These are phyloP conservation scores for Palythoa heliodiscus DNA, from an alignment of 92 coral and sea anemone genomes.

Conservation along the genomic window DNA sequence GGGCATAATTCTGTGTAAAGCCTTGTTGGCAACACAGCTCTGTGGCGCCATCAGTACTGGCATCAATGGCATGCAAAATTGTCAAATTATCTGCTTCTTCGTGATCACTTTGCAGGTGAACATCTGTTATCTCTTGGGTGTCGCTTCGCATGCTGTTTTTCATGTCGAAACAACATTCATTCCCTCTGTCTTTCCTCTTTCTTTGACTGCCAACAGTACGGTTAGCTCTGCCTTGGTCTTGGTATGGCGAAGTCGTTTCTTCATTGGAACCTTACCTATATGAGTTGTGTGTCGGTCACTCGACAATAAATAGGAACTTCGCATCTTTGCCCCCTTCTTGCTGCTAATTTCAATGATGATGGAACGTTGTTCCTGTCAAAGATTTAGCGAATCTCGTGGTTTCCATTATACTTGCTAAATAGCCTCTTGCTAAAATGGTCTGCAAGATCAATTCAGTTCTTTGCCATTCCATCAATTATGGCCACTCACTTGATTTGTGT, in stretches of 20 bases:
- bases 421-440: slow-evolving; percentile 33
- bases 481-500: background rate
- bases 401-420: slow-evolving; percentile 17
- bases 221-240: slow-evolving; percentile 53
- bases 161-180: slow-evolving; percentile 23
- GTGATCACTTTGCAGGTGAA: slow-evolving; percentile 17
- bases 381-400: slow-evolving; percentile 22
- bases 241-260: slow-evolving; percentile 35
- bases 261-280: slow-evolving; percentile 42
- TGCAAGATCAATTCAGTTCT: slow-evolving; percentile 48
- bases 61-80: slow-evolving; percentile 13
- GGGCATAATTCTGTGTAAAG: no score
- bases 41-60: no score
- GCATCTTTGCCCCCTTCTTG: slow-evolving; percentile 37
- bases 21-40: no score
- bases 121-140: slow-evolving; percentile 16
- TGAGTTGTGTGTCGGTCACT: slow-evolving; percentile 28
- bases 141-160: slow-evolving; percentile 35
- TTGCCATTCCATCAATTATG: slow-evolving; percentile 43
- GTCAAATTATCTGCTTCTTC: slow-evolving; percentile 36
- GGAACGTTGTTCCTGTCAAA: slow-evolving; percentile 51
- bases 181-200: slow-evolving; percentile 5
- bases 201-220: slow-evolving; percentile 3
- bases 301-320: slow-evolving; percentile 46
- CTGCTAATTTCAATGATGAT: slow-evolving; percentile 40